Evolutionary conservation across 2,113 vertebrate genomes (phyloP).

Genomic region (Pterophyllum scalare): DNA sequence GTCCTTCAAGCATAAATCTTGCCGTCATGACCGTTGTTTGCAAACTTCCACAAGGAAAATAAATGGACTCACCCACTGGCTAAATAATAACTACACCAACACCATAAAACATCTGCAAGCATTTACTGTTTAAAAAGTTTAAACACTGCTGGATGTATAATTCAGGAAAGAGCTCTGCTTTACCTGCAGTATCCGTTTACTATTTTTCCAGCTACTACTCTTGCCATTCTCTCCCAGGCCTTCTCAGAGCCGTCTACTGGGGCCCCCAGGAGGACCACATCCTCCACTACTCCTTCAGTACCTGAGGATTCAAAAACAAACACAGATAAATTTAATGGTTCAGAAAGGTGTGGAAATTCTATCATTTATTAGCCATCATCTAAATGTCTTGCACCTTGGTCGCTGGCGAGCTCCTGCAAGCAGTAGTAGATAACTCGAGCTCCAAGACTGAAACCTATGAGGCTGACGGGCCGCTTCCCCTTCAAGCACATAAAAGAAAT

Average conservation of each 20-base stretch:
- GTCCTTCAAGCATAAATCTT: background rate
- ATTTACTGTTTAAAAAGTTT: background rate
- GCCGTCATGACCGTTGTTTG: background rate
- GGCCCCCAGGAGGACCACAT: conserved; percentile 91
- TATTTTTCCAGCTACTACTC: conserved; percentile 92
- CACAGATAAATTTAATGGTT: background rate
- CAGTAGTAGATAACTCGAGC: conserved; percentile 98
- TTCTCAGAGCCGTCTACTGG: conserved; percentile 93
- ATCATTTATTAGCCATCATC: background rate
- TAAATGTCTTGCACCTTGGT: conserved; percentile 82
- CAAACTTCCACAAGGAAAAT: background rate
- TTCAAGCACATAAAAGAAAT: conserved; percentile 58
- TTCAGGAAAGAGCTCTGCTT: background rate
- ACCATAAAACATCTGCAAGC: background rate
- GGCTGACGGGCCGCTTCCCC: conserved; percentile 92
- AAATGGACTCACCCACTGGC: background rate
- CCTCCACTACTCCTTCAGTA: conserved; percentile 91
- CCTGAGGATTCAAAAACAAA: conserved; percentile 73
- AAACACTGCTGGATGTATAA: background rate
- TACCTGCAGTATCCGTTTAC: conserved; percentile 96
- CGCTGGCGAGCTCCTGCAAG: conserved; percentile 93
- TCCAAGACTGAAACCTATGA: conserved; percentile 96
- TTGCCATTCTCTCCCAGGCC: conserved; percentile 86
- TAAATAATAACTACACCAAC: background rate
- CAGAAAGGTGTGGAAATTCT: background rate